Percentiles rank a stretch among this genome's conserved stretches.
Conservation (phyloP, 2,888 invertebrate genomes). For the Cheilosia impressa region DNA sequence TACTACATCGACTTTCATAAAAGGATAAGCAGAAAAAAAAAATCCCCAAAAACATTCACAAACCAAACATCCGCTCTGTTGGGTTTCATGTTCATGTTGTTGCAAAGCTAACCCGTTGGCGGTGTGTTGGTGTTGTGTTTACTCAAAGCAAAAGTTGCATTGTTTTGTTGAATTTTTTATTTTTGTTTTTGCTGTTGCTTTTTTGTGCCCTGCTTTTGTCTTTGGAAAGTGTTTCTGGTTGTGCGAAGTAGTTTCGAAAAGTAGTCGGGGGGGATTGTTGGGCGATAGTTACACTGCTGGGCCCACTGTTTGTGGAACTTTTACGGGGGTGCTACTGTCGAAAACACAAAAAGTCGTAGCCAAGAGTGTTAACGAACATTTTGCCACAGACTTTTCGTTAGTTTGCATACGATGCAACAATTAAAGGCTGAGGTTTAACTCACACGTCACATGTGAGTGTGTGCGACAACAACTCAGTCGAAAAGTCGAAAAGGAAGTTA, state of each 20-base stretch:
- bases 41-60: constrained; percentile 1
- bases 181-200: neutral
- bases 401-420: constrained; percentile 60
- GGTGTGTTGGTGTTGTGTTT: constrained; percentile 58
- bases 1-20: neutral
- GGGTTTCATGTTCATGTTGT: neutral
- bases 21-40: neutral
- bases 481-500: constrained; percentile 25
- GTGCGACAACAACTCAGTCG: constrained; percentile 16
- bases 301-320: constrained; percentile 44
- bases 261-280: constrained; percentile 12
- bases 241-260: constrained; percentile 47
- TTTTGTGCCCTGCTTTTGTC: constrained; percentile 15
- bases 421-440: constrained; percentile 50
- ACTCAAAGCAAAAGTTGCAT: constrained; percentile 64
- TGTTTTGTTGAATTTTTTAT: constrained; percentile 37
- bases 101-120: constrained; percentile 36
- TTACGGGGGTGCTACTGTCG: constrained; percentile 5
- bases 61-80: constrained; percentile 30
- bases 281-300: neutral
- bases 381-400: constrained; percentile 42
- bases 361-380: constrained; percentile 58
- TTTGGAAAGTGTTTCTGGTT: constrained; percentile 51
- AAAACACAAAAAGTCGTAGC: constrained; percentile 22
- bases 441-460: neutral